Evolutionary conservation across 1,140 invertebrate genomes (phyloP), one percentile per base, ranked within the genome.

Genomic region (Chironomus striatipennis): DNA sequence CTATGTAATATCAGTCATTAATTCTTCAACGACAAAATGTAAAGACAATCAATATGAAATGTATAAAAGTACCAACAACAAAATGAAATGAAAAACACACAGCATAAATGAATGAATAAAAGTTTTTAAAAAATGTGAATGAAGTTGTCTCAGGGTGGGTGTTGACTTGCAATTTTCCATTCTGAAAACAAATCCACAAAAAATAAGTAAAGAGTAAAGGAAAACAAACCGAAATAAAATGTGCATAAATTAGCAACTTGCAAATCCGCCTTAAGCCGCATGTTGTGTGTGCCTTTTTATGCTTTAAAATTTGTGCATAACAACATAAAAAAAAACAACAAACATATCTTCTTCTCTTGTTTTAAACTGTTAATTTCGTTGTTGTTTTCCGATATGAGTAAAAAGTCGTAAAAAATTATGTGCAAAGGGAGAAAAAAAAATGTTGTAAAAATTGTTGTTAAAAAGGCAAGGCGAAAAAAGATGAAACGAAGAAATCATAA

Each of bases 321-420:
- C 47, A 57, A 57, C 47, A 57, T 47, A 15, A 12, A 57, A n/a
- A 57, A 57, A 12, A 57, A 57, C 47, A 57, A 57, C 47, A 57
- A 57, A 57, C 47, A 57, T 57, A 57, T 57, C 47, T 57, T 57
- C 47, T 57, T 57, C 47, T 57, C 47, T 57, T 57, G 47, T 57
- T 57, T 57, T 57, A 57, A 57, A 57, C 47, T 57, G 47, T 57
- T 57, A 57, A 57, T 57, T 57, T 57, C 47, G 47, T 57, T 57
- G 47, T 57, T 57, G 12, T 57, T 57, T 57, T n/a, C 12, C 12
- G 47, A n/a, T 57, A 57, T 57, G 47, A 57, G 47, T 10, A 57
- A 57, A 34, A 34, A 34, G 24, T 34, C 24, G 24, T 34, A 34
- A 34, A 34, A 34, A 34, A 34, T 34, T 34, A 34, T 34, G 24